Evolutionary conservation across 2,797 vertebrate species (phyloP).

Genomic region (Zalophus californianus): DNA sequence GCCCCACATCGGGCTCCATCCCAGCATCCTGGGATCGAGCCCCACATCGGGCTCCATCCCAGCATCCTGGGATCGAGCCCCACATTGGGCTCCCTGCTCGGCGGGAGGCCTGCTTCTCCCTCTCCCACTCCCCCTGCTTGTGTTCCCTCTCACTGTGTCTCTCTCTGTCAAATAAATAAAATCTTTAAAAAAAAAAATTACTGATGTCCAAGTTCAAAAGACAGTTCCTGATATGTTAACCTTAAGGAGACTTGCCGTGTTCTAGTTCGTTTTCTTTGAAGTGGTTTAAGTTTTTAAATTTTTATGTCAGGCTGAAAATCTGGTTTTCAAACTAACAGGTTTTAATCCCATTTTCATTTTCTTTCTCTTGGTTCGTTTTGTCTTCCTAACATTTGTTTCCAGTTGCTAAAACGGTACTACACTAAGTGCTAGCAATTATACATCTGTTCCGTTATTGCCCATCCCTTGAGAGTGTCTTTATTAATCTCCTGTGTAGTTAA

Average conservation of each 20-base stretch:
- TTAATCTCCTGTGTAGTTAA: slow-evolving; percentile 41
- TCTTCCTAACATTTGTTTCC: slow-evolving; percentile 18
- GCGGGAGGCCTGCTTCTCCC: too few relatives aligned
- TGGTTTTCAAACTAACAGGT: slow-evolving; percentile 33
- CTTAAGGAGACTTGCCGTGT: neutral
- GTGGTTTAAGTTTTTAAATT: neutral
- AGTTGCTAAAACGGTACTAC: neutral
- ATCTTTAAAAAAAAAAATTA: neutral
- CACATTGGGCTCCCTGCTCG: too few relatives aligned
- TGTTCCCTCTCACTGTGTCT: too few relatives aligned
- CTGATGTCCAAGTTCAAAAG: slow-evolving; percentile 25
- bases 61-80: too few relatives aligned
- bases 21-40: too few relatives aligned
- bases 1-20: too few relatives aligned
- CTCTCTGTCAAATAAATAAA: too few relatives aligned
- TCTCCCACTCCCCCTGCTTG: too few relatives aligned
- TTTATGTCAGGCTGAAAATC: slow-evolving; percentile 12
- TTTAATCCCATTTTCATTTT: slow-evolving; percentile 31
- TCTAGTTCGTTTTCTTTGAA: slow-evolving; percentile 59
- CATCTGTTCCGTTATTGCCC: neutral
- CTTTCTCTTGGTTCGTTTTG: slow-evolving; percentile 29
- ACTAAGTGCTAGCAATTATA: neutral
- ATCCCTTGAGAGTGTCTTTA: slow-evolving; percentile 41
- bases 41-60: too few relatives aligned
- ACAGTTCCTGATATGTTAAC: neutral